These are phyloP conservation scores for Spisula solida DNA, from an alignment of 2,888 invertebrate species.

Conservation along the genomic window DNA sequence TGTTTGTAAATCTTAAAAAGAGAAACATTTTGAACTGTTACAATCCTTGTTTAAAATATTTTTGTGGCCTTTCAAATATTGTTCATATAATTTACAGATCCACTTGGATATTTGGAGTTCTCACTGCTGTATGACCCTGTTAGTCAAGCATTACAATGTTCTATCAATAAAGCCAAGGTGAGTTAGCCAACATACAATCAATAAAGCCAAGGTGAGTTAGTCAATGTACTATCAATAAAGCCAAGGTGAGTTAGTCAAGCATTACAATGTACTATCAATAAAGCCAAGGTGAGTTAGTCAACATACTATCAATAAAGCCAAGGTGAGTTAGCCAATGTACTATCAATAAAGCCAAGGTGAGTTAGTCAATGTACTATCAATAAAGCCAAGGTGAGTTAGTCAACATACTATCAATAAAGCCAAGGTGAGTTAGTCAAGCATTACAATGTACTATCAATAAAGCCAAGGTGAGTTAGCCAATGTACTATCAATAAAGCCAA, in stretches of 20 bases:
- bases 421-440: conserved; percentile 92
- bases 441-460: conserved; percentile 94
- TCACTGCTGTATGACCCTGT: conserved; percentile 93
- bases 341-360: conserved; percentile 93
- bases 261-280: conserved; percentile 93
- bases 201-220: conserved; percentile 93
- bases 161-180: conserved; percentile 93
- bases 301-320: conserved; percentile 93
- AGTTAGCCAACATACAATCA: conserved; percentile 92
- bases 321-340: conserved; percentile 94
- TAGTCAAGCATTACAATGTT: conserved; percentile 93
- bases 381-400: conserved; percentile 93
- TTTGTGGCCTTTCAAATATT: not conserved
- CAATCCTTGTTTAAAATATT: too few relatives aligned
- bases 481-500: conserved; percentile 94
- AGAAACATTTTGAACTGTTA: too few relatives aligned
- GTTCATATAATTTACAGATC: conserved; percentile 73
- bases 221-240: conserved; percentile 94
- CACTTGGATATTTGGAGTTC: conserved; percentile 92
- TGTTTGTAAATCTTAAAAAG: too few relatives aligned
- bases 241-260: conserved; percentile 92
- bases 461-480: conserved; percentile 93
- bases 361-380: conserved; percentile 94
- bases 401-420: conserved; percentile 94
- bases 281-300: conserved; percentile 95